Evolutionary conservation across 2,888 invertebrate genomes (phyloP).

Genomic region (Scaptomyza cyrtandrae): DNA sequence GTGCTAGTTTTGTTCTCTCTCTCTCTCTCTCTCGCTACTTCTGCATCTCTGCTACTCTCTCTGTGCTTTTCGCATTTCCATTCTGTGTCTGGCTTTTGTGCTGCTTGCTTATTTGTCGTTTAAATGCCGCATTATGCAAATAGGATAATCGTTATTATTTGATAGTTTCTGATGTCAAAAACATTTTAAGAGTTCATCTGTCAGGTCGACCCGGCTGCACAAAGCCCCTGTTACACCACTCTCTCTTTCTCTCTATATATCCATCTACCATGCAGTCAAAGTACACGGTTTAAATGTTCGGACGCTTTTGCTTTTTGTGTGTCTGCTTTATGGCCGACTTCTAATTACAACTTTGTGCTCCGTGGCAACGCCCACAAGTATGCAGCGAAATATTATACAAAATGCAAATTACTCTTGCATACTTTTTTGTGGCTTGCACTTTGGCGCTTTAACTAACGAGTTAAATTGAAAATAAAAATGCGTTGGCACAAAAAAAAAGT

Average conservation of each 20-base stretch:
- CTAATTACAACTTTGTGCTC: slow-evolving; percentile 59
- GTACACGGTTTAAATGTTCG: neutral
- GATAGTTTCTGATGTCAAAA: slow-evolving; percentile 80
- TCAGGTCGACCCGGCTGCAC: slow-evolving; percentile 28
- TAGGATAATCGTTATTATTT: slow-evolving; percentile 79
- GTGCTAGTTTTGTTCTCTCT: slow-evolving; percentile 49
- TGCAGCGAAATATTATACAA: slow-evolving; percentile 28
- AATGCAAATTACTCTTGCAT: slow-evolving; percentile 35
- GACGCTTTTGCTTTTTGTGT: neutral
- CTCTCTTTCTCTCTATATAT: neutral
- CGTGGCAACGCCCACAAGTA: slow-evolving; percentile 40
- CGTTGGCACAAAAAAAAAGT: slow-evolving; percentile 5
- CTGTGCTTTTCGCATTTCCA: slow-evolving; percentile 29
- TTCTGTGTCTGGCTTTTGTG: slow-evolving; percentile 54
- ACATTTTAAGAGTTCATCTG: slow-evolving; percentile 62
- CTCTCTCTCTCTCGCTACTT: neutral
- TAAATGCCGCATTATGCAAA: slow-evolving; percentile 78
- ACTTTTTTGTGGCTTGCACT: slow-evolving; percentile 3
- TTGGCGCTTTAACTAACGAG: slow-evolving; percentile 28
- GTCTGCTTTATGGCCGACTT: slow-evolving; percentile 26
- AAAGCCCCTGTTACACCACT: neutral
- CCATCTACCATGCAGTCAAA: neutral
- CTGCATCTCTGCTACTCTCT: neutral
- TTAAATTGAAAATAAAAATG: slow-evolving; percentile 48
- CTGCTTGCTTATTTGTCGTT: slow-evolving; percentile 71